These are phyloP conservation scores for Lypha dubia DNA, from an alignment of 2,888 invertebrate genomes.

Conservation along the genomic window DNA sequence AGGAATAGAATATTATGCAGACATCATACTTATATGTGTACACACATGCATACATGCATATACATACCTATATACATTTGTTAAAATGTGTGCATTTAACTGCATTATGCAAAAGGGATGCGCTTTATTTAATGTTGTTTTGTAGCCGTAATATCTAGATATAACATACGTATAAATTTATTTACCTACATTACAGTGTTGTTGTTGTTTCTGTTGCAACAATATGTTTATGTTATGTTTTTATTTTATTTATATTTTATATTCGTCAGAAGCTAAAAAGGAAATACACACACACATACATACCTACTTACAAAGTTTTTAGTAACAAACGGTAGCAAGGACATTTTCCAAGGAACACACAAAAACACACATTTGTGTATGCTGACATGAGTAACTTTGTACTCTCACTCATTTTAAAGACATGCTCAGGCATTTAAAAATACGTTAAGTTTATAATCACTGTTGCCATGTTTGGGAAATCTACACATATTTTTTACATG, in stretches of 20 bases:
- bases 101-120: constrained; percentile 69
- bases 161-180: constrained; percentile 52
- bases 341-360: constrained; percentile 41
- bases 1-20: background rate
- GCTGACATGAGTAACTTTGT: background rate
- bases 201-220: constrained; percentile 13
- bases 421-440: background rate
- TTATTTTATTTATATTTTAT: constrained; percentile 8
- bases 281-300: too few species aligned
- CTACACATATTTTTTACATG: background rate
- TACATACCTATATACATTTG: background rate
- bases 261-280: constrained; percentile 56
- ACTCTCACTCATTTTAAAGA: constrained; percentile 18
- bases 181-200: constrained; percentile 13
- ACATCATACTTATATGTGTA: background rate
- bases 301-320: constrained; percentile 40
- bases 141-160: too few species aligned
- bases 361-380: background rate
- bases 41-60: background rate
- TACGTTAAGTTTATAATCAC: background rate
- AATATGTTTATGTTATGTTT: constrained; percentile 35
- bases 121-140: constrained; percentile 62
- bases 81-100: constrained; percentile 34
- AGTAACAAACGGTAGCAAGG: constrained; percentile 65
- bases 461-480: background rate